Conservation (phyloP, 2,113 vertebrate species). For the Alligator mississippiensis region DNA sequence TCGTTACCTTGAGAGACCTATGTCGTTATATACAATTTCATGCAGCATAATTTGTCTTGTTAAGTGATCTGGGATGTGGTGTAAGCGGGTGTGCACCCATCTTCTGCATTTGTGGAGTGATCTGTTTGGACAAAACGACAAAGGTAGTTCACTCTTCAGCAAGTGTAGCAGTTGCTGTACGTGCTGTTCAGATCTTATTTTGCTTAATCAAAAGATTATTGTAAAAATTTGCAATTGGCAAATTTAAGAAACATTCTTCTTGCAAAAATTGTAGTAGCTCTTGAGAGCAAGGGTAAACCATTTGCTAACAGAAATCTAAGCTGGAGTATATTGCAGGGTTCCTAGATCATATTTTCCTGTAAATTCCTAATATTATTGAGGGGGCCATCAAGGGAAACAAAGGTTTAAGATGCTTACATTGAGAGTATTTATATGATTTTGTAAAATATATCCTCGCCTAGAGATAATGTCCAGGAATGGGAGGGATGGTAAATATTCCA, state of each 20-base stretch:
- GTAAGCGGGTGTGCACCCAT: background rate
- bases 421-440: too few species aligned
- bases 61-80: background rate
- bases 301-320: background rate
- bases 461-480: background rate
- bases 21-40: background rate
- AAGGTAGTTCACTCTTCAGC: background rate
- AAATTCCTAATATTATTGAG: background rate
- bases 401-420: background rate
- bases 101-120: background rate
- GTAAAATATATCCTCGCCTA: background rate
- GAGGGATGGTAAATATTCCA: background rate
- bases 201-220: background rate
- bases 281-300: background rate
- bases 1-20: background rate
- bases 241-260: background rate
- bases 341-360: background rate
- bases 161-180: background rate
- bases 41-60: background rate
- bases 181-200: background rate
- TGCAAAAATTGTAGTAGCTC: background rate
- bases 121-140: background rate
- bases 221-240: background rate
- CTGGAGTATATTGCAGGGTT: background rate
- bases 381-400: too few species aligned